phyloP scores from a whole-genome alignment of 2,888 invertebrate genomes.

The Erebia epiphron region DNA sequence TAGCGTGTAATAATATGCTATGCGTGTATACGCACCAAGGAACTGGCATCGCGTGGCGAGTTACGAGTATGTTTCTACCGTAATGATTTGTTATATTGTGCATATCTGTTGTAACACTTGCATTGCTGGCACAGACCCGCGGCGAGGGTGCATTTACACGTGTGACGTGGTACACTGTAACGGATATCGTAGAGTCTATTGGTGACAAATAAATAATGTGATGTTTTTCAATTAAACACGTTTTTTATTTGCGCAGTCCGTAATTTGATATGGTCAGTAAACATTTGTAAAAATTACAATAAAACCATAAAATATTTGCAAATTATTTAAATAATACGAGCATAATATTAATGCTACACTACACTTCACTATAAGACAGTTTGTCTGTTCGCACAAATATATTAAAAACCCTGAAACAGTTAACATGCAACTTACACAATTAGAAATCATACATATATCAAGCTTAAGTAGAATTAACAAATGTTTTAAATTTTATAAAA shows the following conservation, averaged over 20 bases:
- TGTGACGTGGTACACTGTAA: slow-evolving; percentile 19
- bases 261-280: not conserved
- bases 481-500: not conserved
- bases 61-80: not conserved
- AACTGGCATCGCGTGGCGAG: not conserved
- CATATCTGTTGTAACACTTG: not conserved
- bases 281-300: not conserved
- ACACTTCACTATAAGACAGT: not conserved
- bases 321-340: not conserved
- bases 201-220: slow-evolving; percentile 32
- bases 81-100: not conserved
- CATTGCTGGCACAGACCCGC: not conserved
- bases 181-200: slow-evolving; percentile 23
- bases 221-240: slow-evolving; percentile 20
- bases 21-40: too few species aligned
- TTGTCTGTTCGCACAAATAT: not conserved
- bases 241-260: slow-evolving; percentile 24
- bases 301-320: not conserved
- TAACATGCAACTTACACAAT: not conserved
- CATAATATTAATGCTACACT: not conserved
- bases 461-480: too few species aligned
- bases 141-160: slow-evolving; percentile 27
- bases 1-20: too few species aligned
- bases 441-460: not conserved
- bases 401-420: not conserved